Evolutionary conservation across 2,888 invertebrate genomes (phyloP).

Genomic region (Charanyca ferruginea): DNA sequence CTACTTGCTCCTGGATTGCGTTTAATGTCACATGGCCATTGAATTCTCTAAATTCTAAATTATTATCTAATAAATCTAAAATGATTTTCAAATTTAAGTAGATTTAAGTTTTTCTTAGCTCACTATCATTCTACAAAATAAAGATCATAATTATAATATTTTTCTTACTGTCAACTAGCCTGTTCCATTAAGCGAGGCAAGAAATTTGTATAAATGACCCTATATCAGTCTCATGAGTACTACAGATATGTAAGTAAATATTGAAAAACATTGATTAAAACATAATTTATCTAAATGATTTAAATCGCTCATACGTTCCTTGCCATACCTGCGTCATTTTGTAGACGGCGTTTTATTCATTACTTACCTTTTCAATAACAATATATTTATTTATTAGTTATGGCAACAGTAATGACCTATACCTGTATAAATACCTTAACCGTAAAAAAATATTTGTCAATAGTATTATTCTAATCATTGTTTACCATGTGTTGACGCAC

Average conservation of each 20-base stretch:
- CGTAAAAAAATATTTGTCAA: not conserved
- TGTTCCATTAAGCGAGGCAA: not conserved
- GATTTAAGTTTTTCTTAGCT: no score
- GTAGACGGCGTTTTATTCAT: not conserved
- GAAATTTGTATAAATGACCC: not conserved
- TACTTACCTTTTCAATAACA: slow-evolving; percentile 2
- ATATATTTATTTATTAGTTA: not conserved
- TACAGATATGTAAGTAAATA: not conserved
- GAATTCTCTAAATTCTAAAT: no score
- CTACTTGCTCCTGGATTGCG: no score
- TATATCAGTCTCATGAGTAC: not conserved
- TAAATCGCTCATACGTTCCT: not conserved
- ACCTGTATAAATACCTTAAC: not conserved
- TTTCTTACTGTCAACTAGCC: not conserved
- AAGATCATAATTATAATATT: no score
- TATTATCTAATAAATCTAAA: no score
- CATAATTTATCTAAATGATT: slow-evolving; percentile 9
- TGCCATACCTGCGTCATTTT: not conserved
- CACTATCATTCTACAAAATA: no score
- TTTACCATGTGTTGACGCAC: not conserved
- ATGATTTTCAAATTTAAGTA: no score
- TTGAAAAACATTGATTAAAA: slow-evolving; percentile 1
- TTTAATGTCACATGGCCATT: no score
- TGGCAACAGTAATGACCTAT: not conserved
- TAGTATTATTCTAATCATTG: not conserved